Base-by-base conservation (phyloP, 1,140 invertebrate genomes). In the Drosophila sturtevanti region DNA sequence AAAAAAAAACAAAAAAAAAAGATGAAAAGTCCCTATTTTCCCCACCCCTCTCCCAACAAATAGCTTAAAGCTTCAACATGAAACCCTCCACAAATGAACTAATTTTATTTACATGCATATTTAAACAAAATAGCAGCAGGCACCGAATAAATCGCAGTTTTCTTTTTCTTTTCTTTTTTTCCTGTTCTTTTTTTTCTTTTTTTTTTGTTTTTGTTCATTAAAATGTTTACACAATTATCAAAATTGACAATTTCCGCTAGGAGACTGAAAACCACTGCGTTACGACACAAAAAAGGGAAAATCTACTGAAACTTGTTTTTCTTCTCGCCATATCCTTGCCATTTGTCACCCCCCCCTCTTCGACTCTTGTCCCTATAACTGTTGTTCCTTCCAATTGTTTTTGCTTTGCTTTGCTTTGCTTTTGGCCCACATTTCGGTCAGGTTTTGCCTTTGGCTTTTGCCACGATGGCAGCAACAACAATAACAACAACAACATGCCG, bases 81-180 rank as follows among this genome's bases (percentile, higher is more conserved):
- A 24, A 72, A 31, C 24, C 12, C 22, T 34, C 62, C 52, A 59
- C 61, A 71, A 78, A 75, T 78, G 48, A 68, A 81, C 82, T 87
- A 72, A 87, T 78, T 86, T 86, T 76, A 75, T 85, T 85, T 86
- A 78, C 78, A 86, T 74, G 74, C 62, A 85, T 86, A 86, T 86
- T 48, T 48, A 21, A 48, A 21, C 41, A 44, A 7, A 2, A 10
- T 44, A 16, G 9, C 41, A 16, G 1, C 79, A 78, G 27, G 27
- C 27, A 31, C 3, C 71, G 66, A 74, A 71, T 70, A 69, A 62
- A 56, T 65, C 62, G 22, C 31, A 73, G 52, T 41, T 59, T 31
- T 60, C 27, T 69, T 72, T 56, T 61, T 62, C 51, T 65, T 73
- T 31, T 31, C 4, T 3, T 24, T 41, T 3, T 24, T 41, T 41